Evolutionary conservation across 1,140 invertebrate genomes (phyloP).

Genomic region (Drepana arcuata): DNA sequence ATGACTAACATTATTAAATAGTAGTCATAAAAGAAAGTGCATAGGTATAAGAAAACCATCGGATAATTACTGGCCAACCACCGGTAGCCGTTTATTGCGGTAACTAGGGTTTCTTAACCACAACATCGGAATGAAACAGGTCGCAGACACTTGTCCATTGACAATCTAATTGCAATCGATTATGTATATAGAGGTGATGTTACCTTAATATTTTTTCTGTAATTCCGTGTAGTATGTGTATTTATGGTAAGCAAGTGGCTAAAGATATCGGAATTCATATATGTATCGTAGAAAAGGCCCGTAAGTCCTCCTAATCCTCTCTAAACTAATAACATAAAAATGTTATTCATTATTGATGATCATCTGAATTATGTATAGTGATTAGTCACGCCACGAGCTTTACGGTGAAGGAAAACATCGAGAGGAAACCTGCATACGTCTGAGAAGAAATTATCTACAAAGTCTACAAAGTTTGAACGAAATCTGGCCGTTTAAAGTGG

Average conservation of each 20-base stretch:
- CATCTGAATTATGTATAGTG: background rate
- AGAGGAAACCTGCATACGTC: too few relatives aligned
- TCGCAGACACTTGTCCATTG: constrained; percentile 63
- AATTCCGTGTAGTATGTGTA: too few relatives aligned
- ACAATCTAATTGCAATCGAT: constrained; percentile 57
- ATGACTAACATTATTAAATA: constrained; percentile 8
- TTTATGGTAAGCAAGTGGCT: background rate
- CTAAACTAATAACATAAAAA: background rate
- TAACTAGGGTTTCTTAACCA: constrained; percentile 48
- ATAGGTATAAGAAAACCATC: constrained; percentile 13
- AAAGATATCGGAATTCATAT: background rate
- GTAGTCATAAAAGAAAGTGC: constrained; percentile 19
- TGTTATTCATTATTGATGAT: constrained; percentile 2
- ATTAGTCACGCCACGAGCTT: too few relatives aligned
- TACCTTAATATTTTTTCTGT: too few relatives aligned
- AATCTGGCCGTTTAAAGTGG: too few relatives aligned
- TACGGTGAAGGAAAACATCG: too few relatives aligned
- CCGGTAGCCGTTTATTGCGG: constrained; percentile 4
- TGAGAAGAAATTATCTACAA: too few relatives aligned
- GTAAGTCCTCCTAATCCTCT: background rate
- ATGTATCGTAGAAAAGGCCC: background rate
- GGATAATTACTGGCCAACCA: constrained; percentile 19
- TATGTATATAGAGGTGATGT: constrained; percentile 33
- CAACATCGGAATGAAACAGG: constrained; percentile 40
- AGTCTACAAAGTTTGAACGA: too few relatives aligned